Evolutionary conservation across 2,113 vertebrate species (phyloP).

Genomic region (Callaeas wilsoni): DNA sequence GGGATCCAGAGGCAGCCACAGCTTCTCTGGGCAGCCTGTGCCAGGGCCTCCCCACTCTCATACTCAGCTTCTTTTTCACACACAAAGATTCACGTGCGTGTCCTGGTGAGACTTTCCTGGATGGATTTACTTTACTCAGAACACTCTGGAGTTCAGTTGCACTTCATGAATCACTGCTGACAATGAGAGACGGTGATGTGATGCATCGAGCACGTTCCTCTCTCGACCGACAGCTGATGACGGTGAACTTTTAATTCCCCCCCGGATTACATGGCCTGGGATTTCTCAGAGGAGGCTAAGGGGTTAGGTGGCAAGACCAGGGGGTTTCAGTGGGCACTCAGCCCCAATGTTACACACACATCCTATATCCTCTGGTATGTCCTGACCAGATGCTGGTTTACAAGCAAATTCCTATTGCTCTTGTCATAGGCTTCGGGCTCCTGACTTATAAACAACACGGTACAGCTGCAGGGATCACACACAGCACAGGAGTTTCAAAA

Average conservation of each 20-base stretch:
- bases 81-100: fast-evolving
- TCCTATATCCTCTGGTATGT: neutral
- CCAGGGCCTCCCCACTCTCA: neutral
- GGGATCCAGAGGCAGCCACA: neutral
- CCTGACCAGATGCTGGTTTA: neutral
- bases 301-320: neutral
- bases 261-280: neutral
- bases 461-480: neutral
- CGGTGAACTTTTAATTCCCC: neutral
- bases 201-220: neutral
- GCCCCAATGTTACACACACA: neutral
- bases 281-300: neutral
- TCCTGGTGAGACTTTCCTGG: neutral
- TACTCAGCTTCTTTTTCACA: neutral
- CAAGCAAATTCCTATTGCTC: neutral
- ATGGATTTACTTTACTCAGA: neutral
- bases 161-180: neutral
- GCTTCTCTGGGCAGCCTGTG: neutral
- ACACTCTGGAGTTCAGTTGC: neutral
- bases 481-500: neutral
- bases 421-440: neutral
- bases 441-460: neutral
- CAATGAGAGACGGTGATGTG: neutral
- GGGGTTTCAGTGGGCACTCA: neutral
- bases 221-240: neutral